Conservation (phyloP, 1,140 invertebrate genomes). For the Penaeus chinensis region DNA sequence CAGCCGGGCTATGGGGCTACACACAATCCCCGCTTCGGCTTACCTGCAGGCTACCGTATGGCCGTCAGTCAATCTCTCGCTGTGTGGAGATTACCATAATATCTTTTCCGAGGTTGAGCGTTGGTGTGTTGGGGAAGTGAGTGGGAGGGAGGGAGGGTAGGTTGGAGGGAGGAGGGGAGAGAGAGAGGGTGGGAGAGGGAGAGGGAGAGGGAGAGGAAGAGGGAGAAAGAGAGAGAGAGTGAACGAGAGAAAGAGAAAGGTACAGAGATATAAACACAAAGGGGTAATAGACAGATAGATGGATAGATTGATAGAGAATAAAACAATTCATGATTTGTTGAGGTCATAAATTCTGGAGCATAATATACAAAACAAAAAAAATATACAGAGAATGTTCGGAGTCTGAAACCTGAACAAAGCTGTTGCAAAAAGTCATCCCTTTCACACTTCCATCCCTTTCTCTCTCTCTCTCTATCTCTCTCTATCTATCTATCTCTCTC, state of each 20-base stretch:
- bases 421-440: background rate
- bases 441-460: background rate
- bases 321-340: too few species aligned
- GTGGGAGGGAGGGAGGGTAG: background rate
- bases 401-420: too few species aligned
- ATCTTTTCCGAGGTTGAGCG: too few species aligned
- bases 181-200: background rate
- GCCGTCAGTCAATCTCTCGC: too few species aligned
- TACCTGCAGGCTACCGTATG: background rate
- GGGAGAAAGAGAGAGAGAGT: background rate
- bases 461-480: background rate
- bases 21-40: constrained; percentile 38
- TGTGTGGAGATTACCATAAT: too few species aligned
- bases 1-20: constrained; percentile 28
- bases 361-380: background rate
- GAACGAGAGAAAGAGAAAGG: background rate
- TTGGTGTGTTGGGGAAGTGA: background rate
- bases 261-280: too few species aligned
- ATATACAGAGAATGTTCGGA: too few species aligned
- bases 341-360: too few species aligned
- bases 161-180: background rate
- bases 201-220: constrained; percentile 17
- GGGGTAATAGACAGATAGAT: too few species aligned
- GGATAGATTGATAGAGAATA: too few species aligned
- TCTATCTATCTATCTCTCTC: background rate